These are phyloP conservation scores for Nothoprocta pentlandii DNA, from an alignment of 2,113 vertebrate species.

Conservation along the genomic window DNA sequence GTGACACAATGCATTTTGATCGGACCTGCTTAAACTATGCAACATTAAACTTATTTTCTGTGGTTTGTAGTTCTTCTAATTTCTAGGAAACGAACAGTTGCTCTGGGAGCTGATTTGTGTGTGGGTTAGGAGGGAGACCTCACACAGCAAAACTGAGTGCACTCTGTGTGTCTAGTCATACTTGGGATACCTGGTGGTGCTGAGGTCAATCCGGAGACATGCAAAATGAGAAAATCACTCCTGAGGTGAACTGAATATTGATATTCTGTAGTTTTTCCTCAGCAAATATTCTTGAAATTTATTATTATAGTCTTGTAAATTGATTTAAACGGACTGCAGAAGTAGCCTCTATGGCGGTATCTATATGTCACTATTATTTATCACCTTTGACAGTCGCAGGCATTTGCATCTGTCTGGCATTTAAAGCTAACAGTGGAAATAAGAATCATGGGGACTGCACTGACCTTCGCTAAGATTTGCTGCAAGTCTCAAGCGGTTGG, in stretches of 20 bases:
- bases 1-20: background rate
- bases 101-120: background rate
- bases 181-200: background rate
- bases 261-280: background rate
- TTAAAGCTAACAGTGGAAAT: background rate
- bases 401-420: background rate
- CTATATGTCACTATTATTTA: background rate
- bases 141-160: background rate
- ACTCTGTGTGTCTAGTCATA: background rate
- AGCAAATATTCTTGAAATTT: background rate
- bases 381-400: background rate
- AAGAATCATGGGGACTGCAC: accelerated
- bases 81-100: background rate
- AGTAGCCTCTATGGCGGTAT: background rate
- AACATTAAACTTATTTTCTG: background rate
- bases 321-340: background rate
- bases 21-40: background rate
- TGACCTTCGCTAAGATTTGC: background rate
- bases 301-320: background rate
- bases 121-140: background rate
- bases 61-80: background rate
- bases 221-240: background rate
- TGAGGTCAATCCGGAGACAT: background rate
- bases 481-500: background rate
- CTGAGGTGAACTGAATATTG: background rate